These are phyloP conservation scores for Leucoraja ocellata DNA, from an alignment of 2,797 vertebrate species.

Conservation along the genomic window DNA sequence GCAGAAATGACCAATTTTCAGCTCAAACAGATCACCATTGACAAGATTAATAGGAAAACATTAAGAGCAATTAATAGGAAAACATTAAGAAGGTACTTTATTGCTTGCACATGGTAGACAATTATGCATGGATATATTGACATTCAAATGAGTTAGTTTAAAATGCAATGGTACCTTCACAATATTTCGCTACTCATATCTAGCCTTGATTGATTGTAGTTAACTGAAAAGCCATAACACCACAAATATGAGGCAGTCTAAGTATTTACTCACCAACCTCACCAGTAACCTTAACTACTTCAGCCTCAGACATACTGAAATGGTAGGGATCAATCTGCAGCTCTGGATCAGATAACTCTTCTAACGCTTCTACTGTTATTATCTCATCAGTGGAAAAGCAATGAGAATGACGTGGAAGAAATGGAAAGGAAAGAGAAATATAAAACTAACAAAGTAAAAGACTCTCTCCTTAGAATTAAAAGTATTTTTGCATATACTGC, in stretches of 20 bases:
- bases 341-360: conserved; percentile 6
- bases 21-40: background rate
- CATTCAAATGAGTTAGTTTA: background rate
- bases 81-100: background rate
- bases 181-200: background rate
- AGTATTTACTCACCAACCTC: conserved; percentile 40
- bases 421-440: background rate
- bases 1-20: background rate
- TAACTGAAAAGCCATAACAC: background rate
- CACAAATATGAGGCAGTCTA: background rate
- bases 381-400: background rate
- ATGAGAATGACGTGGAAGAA: background rate
- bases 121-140: background rate
- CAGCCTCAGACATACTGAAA: conserved; percentile 39
- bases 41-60: background rate
- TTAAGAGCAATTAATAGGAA: background rate
- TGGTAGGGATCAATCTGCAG: conserved; percentile 20
- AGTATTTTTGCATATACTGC: background rate
- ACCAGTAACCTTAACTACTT: conserved; percentile 39
- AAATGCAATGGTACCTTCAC: background rate
- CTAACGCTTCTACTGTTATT: conserved; percentile 3
- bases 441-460: background rate
- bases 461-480: background rate
- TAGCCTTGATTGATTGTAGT: background rate
- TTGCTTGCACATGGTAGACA: background rate